Conservation (phyloP, 2,113 vertebrate species). For the Mus musculus region DNA sequence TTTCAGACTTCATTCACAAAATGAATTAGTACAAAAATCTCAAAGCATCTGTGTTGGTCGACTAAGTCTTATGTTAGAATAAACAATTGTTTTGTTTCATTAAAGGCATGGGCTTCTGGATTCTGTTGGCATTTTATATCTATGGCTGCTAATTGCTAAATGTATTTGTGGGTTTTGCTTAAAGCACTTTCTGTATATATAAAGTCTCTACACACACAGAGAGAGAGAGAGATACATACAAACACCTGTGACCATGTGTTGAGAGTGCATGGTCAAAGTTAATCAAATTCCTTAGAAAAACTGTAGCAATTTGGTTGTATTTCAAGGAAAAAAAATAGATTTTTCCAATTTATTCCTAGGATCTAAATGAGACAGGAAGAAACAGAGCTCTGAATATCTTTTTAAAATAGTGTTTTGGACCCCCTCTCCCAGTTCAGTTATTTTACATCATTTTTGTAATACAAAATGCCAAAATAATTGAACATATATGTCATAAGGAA, state of each 20-base stretch:
- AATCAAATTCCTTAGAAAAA: background rate
- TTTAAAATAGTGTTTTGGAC: background rate
- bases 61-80: slow-evolving; percentile 63
- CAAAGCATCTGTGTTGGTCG: slow-evolving; percentile 71
- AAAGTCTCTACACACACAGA: background rate
- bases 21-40: slow-evolving; percentile 80
- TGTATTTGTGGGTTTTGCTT: background rate
- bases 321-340: background rate
- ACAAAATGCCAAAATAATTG: background rate
- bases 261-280: too few relatives aligned
- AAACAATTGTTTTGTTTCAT: slow-evolving; percentile 70
- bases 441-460: background rate
- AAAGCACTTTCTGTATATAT: background rate
- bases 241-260: background rate
- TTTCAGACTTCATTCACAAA: slow-evolving; percentile 80
- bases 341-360: background rate
- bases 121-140: slow-evolving; percentile 56
- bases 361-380: background rate
- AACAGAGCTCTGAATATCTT: background rate
- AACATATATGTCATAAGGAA: background rate
- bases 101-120: slow-evolving; percentile 51
- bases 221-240: background rate
- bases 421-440: background rate
- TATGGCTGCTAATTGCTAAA: slow-evolving; percentile 57
- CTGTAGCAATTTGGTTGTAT: background rate